These are phyloP conservation scores for Trichopoda pennipes DNA, from an alignment of 2,888 invertebrate species.

Conservation along the genomic window DNA sequence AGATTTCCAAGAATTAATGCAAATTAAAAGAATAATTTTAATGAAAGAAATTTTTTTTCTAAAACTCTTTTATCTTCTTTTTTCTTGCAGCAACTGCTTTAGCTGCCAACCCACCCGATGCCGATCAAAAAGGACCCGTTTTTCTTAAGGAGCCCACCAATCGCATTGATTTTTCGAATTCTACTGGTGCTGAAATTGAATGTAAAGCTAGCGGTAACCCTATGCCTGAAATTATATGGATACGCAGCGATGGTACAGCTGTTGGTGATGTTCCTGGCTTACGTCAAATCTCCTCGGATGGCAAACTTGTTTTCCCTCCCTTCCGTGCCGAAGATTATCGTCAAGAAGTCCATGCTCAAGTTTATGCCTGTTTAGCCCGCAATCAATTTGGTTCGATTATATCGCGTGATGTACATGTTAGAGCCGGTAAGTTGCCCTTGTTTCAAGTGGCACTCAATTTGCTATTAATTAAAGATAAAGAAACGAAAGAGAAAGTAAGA, in stretches of 20 bases:
- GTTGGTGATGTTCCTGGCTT: slow-evolving; percentile 95
- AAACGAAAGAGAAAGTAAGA: slow-evolving; percentile 56
- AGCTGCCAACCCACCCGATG: slow-evolving; percentile 83
- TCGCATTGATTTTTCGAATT: slow-evolving; percentile 96
- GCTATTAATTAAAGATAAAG: background rate
- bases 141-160: slow-evolving; percentile 95
- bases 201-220: slow-evolving; percentile 95
- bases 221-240: slow-evolving; percentile 95
- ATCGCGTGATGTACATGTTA: slow-evolving; percentile 95
- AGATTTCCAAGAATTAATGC: background rate
- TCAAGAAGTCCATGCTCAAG: slow-evolving; percentile 96
- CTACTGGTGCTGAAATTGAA: slow-evolving; percentile 94
- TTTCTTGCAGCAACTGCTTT: slow-evolving; percentile 62
- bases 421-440: slow-evolving; percentile 88
- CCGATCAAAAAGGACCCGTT: slow-evolving; percentile 92
- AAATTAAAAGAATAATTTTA: background rate
- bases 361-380: slow-evolving; percentile 94
- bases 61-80: slow-evolving; percentile 65
- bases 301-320: slow-evolving; percentile 95
- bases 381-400: slow-evolving; percentile 95
- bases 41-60: background rate
- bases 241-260: slow-evolving; percentile 93
- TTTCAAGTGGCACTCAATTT: slow-evolving; percentile 22
- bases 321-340: slow-evolving; percentile 96
- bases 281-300: slow-evolving; percentile 93